These are phyloP conservation scores for Phrynocephalus versicolor DNA, from an alignment of 2,113 vertebrate species.

Conservation along the genomic window DNA sequence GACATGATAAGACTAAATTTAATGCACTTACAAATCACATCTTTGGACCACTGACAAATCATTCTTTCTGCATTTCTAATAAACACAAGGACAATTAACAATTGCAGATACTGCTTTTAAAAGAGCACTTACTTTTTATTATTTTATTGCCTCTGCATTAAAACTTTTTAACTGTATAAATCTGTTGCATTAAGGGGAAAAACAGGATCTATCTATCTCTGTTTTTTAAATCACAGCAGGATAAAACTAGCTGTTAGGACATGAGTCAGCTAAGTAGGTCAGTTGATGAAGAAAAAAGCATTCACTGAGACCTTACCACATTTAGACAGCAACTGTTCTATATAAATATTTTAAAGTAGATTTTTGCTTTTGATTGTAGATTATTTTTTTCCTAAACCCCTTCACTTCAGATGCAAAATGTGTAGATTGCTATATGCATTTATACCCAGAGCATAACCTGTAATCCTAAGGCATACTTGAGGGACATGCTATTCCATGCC, in stretches of 20 bases:
- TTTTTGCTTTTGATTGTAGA: neutral
- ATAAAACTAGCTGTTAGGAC: neutral
- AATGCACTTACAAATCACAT: neutral
- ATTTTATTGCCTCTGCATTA: neutral
- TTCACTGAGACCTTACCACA: neutral
- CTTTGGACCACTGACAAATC: neutral
- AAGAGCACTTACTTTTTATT: neutral
- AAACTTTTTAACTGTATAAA: constrained; percentile 10
- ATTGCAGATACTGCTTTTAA: neutral
- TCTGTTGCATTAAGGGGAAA: neutral
- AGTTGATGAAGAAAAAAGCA: constrained; percentile 1
- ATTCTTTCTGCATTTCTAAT: neutral
- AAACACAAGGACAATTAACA: constrained; percentile 19
- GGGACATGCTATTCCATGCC: constrained; percentile 4
- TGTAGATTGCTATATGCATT: neutral
- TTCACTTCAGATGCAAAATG: neutral
- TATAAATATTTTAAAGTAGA: neutral
- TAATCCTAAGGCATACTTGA: neutral
- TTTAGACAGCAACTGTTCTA: neutral
- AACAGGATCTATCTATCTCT: neutral
- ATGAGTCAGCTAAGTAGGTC: constrained; percentile 23
- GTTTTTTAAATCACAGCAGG: neutral
- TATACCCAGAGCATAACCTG: neutral
- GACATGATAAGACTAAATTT: neutral
- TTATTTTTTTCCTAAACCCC: neutral